Evolutionary conservation across 2,113 vertebrate species (phyloP).

Genomic region (Anguilla rostrata): DNA sequence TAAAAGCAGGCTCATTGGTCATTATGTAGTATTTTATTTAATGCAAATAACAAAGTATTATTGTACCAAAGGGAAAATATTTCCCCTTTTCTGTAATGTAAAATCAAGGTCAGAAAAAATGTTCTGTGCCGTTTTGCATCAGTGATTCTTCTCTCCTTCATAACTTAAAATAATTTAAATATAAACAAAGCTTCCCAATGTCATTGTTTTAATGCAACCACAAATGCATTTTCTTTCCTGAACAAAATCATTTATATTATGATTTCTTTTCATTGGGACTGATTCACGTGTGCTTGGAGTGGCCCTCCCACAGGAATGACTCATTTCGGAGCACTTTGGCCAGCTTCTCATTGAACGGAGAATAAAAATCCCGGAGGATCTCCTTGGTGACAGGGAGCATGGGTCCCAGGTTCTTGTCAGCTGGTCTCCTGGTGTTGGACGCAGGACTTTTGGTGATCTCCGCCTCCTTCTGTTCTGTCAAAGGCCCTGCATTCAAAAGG

Average conservation of each 20-base stretch:
- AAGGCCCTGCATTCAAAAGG: constrained; percentile 65
- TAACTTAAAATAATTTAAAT: constrained; percentile 68
- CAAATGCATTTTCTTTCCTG: neutral
- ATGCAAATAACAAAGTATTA: constrained; percentile 41
- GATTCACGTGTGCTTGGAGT: constrained; percentile 41
- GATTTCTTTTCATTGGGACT: neutral
- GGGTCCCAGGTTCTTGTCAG: constrained; percentile 85
- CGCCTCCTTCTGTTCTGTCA: constrained; percentile 78
- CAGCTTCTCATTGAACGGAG: constrained; percentile 85
- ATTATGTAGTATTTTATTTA: constrained; percentile 52
- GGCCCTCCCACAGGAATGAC: constrained; percentile 39
- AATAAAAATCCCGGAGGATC: constrained; percentile 81
- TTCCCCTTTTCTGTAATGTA: constrained; percentile 11
- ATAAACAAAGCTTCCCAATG: constrained; percentile 43
- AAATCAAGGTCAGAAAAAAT: constrained; percentile 29
- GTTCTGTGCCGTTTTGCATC: constrained; percentile 58
- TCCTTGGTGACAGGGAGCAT: constrained; percentile 84
- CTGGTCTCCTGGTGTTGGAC: constrained; percentile 79
- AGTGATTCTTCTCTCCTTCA: constrained; percentile 56
- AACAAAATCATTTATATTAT: constrained; percentile 29
- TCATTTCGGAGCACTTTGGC: constrained; percentile 68
- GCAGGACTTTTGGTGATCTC: constrained; percentile 78
- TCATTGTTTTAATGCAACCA: constrained; percentile 34
- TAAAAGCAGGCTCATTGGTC: constrained; percentile 29
- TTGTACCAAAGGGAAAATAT: constrained; percentile 6